Percentiles rank a stretch among this genome's conserved stretches.
phyloP scores from a whole-genome alignment of 2,888 invertebrate genomes.

The Acholoe squamosa region DNA sequence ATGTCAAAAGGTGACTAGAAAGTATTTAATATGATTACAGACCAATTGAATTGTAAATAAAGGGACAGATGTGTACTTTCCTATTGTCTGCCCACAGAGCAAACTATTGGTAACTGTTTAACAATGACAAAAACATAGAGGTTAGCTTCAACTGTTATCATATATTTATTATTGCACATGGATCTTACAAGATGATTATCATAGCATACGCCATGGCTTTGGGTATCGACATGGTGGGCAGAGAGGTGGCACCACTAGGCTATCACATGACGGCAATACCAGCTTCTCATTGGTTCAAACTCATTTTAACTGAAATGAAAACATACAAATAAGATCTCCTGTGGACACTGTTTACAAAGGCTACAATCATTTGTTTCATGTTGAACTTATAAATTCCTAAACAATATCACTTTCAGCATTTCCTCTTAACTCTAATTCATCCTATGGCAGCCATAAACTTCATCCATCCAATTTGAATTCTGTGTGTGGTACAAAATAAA shows the following conservation, averaged over 20 bases:
- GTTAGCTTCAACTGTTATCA: neutral
- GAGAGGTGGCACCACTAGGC: slow-evolving; percentile 12
- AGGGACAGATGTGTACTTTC: too few relatives aligned
- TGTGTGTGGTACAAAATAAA: too few relatives aligned
- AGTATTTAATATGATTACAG: too few relatives aligned
- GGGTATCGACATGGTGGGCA: slow-evolving; percentile 34
- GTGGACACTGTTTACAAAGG: neutral
- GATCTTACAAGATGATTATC: slow-evolving; percentile 55
- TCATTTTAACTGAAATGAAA: neutral
- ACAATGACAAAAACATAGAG: neutral
- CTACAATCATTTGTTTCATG: neutral
- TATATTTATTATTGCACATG: slow-evolving; percentile 53
- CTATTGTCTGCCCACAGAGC: too few relatives aligned
- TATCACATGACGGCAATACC: slow-evolving; percentile 29
- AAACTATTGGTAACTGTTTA: too few relatives aligned
- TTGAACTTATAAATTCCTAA: too few relatives aligned
- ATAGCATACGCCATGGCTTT: slow-evolving; percentile 49
- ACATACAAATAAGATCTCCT: neutral
- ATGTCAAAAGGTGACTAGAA: too few relatives aligned
- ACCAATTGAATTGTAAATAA: too few relatives aligned
- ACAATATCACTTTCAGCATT: too few relatives aligned
- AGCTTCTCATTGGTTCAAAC: slow-evolving; percentile 35
- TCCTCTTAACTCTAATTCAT: too few relatives aligned
- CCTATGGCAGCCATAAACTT: too few relatives aligned
- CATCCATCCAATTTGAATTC: too few relatives aligned